Conservation (phyloP, 1,140 invertebrate species). For the Heliconius eleuchia region DNA sequence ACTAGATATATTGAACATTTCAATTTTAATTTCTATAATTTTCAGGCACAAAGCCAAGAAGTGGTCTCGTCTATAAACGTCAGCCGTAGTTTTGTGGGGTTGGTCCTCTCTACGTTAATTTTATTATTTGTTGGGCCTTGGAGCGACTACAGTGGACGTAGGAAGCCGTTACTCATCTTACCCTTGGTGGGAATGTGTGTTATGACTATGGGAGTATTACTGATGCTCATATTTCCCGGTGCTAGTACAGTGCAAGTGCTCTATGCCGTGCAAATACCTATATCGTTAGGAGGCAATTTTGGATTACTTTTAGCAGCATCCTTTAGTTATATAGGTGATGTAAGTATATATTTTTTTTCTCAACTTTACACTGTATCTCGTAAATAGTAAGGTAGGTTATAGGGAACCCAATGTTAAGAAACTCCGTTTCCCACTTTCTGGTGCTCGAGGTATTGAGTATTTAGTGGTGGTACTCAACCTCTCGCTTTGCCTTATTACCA, state of each 20-base stretch:
- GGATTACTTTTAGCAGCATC: constrained; percentile 66
- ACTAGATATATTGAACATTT: no score
- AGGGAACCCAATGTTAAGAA: no score
- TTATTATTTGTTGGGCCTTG: constrained; percentile 75
- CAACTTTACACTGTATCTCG: no score
- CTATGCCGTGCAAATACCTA: constrained; percentile 73
- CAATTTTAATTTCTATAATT: constrained; percentile 30
- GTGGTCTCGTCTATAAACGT: constrained; percentile 70
- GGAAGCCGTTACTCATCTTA: constrained; percentile 74
- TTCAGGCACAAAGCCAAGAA: constrained; percentile 72
- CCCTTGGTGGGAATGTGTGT: constrained; percentile 72
- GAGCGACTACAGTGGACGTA: constrained; percentile 77
- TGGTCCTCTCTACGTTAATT: constrained; percentile 63
- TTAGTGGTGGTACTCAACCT: no score
- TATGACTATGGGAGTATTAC: constrained; percentile 63
- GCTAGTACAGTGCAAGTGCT: constrained; percentile 57
- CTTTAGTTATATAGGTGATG: constrained; percentile 75
- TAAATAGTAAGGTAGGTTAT: no score
- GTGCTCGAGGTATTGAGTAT: no score
- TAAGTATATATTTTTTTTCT: constrained; percentile 51
- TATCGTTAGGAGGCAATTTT: constrained; percentile 76
- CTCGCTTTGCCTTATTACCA: no score
- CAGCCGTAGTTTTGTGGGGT: constrained; percentile 71
- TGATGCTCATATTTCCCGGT: constrained; percentile 69
- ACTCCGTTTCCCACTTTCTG: no score